phyloP scores from a whole-genome alignment of 2,888 invertebrate species.

The Amphimallon solstitiale region DNA sequence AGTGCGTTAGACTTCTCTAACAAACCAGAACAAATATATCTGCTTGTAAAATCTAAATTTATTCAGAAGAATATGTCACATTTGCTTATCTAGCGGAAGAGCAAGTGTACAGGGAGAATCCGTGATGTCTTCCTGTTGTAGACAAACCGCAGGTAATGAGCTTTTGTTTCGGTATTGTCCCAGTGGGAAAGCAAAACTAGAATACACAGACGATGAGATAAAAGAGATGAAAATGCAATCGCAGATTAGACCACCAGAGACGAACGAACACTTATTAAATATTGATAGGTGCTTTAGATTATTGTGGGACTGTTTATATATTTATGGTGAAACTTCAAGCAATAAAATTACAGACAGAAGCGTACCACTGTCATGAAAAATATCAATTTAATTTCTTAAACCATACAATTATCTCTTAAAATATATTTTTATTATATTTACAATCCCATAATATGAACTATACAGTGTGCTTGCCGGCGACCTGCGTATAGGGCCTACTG shows the following conservation, averaged over 20 bases:
- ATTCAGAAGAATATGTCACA: not conserved
- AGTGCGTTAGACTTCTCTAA: not conserved
- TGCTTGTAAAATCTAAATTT: constrained; percentile 2
- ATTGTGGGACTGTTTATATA: too few species aligned
- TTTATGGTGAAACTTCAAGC: too few species aligned
- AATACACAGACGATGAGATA: not conserved
- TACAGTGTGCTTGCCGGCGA: too few species aligned
- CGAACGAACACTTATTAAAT: not conserved
- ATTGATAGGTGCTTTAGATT: too few species aligned
- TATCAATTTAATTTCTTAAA: too few species aligned
- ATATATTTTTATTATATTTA: too few species aligned
- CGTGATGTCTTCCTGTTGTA: not conserved
- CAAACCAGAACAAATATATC: not conserved
- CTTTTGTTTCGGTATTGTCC: not conserved
- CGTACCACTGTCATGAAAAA: too few species aligned
- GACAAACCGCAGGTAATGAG: not conserved
- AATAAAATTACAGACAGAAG: too few species aligned
- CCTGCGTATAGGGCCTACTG: too few species aligned
- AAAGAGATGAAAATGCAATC: not conserved
- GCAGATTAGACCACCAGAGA: not conserved
- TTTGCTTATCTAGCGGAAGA: not conserved
- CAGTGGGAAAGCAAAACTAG: not conserved
- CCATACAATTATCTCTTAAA: too few species aligned
- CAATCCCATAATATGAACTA: too few species aligned
- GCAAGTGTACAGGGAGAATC: not conserved